Conservation (phyloP, 2,797 vertebrate species). For the Sparus aurata region DNA sequence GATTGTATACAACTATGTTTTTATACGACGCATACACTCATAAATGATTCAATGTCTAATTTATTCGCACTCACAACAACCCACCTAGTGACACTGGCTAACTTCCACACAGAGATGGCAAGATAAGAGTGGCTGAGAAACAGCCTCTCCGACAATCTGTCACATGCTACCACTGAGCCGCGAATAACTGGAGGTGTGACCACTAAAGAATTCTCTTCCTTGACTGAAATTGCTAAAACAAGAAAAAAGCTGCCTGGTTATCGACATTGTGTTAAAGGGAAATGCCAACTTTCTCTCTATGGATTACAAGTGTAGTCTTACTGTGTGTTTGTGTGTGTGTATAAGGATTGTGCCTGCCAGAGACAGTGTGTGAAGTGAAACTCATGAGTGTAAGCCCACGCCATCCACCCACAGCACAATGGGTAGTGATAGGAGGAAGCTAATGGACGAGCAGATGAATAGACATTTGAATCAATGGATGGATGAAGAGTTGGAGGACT, state of each 20-base stretch:
- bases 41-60: not conserved
- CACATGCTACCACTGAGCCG: conserved; percentile 49
- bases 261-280: conserved; percentile 46
- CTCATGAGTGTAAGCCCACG: conserved; percentile 65
- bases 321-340: conserved; percentile 13
- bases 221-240: conserved; percentile 57
- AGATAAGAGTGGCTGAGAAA: conserved; percentile 29
- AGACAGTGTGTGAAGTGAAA: conserved; percentile 64
- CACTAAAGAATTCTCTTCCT: conserved; percentile 39
- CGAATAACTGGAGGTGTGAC: conserved; percentile 69
- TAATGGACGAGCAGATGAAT: conserved; percentile 63
- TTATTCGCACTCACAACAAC: not conserved
- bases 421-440: conserved; percentile 50
- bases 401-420: conserved; percentile 63
- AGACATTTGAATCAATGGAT: conserved; percentile 57
- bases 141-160: conserved; percentile 56
- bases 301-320: conserved; percentile 63
- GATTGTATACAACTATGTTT: not conserved
- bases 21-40: not conserved
- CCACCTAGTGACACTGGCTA: not conserved
- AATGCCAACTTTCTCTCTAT: conserved; percentile 62
- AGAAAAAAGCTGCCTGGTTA: conserved; percentile 42
- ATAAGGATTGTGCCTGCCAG: conserved; percentile 42
- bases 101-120: conserved; percentile 3
- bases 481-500: conserved; percentile 48